Conservation (phyloP, 2,888 invertebrate species). For the Coremacera marginata region DNA sequence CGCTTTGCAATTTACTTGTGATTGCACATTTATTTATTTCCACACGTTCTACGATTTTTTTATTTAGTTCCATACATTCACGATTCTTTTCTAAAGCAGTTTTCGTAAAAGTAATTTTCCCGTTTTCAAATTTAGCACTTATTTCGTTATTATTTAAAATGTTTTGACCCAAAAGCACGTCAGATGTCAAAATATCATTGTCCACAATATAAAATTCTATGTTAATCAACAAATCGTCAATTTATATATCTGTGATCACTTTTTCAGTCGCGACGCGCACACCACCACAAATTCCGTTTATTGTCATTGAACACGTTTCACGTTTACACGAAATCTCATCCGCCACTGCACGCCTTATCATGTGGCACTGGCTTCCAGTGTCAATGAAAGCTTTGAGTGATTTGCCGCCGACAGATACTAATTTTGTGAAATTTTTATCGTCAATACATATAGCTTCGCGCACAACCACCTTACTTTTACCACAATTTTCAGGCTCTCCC, state of each 20-base stretch:
- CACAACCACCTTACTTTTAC: not conserved
- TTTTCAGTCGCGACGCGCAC: too few species aligned
- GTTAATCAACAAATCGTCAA: not conserved
- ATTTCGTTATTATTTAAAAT: not conserved
- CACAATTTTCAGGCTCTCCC: too few species aligned
- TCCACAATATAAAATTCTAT: not conserved
- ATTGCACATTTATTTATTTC: not conserved
- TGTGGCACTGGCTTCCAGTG: not conserved
- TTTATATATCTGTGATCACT: not conserved
- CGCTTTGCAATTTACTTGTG: not conserved
- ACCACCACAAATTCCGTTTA: too few species aligned
- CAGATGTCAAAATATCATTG: not conserved
- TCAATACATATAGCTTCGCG: too few species aligned
- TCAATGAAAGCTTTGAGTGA: not conserved
- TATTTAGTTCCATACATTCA: not conserved
- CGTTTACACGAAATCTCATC: not conserved
- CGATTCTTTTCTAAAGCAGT: not conserved
- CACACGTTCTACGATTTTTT: not conserved
- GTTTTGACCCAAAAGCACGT: not conserved
- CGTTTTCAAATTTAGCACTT: not conserved
- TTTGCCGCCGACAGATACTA: too few species aligned
- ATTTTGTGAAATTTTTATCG: not conserved
- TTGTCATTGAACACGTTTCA: too few species aligned
- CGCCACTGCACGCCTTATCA: not conserved
- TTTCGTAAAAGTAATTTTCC: too few species aligned